phyloP scores from a whole-genome alignment of 2,888 invertebrate species.

The Drosophila neotestacea region DNA sequence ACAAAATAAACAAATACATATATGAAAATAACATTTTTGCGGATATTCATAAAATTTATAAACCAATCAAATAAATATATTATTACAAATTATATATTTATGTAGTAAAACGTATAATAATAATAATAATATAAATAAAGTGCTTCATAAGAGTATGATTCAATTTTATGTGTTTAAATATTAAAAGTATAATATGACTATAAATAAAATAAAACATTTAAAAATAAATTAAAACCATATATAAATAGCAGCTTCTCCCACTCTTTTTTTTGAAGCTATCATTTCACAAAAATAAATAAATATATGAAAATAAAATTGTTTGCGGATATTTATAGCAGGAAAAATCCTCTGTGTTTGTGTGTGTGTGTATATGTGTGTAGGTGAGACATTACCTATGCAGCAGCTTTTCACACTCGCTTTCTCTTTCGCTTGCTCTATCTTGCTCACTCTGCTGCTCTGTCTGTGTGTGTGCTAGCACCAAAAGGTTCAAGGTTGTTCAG shows the following conservation, averaged over 20 bases:
- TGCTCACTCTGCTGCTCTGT: conserved; percentile 8
- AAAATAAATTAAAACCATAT: no score
- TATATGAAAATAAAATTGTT: conserved; percentile 39
- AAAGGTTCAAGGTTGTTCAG: conserved; percentile 80
- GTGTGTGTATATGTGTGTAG: conserved; percentile 13
- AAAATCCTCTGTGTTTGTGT: neutral
- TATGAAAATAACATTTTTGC: no score
- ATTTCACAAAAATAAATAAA: conserved; percentile 4
- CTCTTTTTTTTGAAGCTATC: neutral
- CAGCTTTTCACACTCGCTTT: conserved; percentile 23
- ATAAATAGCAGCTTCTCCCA: neutral
- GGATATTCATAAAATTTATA: no score
- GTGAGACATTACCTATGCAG: conserved; percentile 39
- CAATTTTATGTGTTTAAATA: no score
- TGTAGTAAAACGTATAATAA: no score
- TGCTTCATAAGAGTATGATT: no score
- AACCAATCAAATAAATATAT: no score
- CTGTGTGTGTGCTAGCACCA: conserved; percentile 34
- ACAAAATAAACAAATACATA: no score
- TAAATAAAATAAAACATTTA: no score
- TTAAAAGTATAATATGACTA: no score
- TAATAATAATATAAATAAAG: no score
- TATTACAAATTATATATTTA: no score
- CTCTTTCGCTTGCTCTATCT: conserved; percentile 4
- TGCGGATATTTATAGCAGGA: conserved; percentile 51